Evolutionary conservation across 1,140 invertebrate genomes (phyloP).

Genomic region (Ectropis grisescens): DNA sequence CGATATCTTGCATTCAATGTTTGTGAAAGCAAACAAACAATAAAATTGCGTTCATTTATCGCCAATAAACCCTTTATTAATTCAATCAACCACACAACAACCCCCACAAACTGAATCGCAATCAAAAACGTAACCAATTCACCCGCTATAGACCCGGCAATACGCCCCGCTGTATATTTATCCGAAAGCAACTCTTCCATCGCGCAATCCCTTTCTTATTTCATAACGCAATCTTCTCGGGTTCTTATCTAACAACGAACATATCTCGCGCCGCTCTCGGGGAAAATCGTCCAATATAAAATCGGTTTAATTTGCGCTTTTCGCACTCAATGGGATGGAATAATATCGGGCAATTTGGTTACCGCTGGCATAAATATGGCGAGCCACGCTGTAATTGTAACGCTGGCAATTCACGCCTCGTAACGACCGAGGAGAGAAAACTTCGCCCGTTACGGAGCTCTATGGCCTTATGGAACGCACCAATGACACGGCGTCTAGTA

Average conservation of each 20-base stretch:
- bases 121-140: conserved; percentile 22
- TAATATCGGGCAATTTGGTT: conserved; percentile 70
- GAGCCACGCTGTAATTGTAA: conserved; percentile 65
- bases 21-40: no score
- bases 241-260: conserved; percentile 63
- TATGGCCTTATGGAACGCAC: conserved; percentile 20
- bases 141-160: conserved; percentile 12
- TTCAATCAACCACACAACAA: no score
- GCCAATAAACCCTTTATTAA: no score
- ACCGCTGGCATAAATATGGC: conserved; percentile 68
- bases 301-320: conserved; percentile 70
- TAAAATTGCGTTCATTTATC: no score
- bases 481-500: background rate
- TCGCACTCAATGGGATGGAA: conserved; percentile 70
- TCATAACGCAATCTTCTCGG: conserved; percentile 65
- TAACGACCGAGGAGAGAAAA: conserved; percentile 61
- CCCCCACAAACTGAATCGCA: conserved; percentile 17
- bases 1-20: no score
- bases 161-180: conserved; percentile 38
- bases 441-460: conserved; percentile 49
- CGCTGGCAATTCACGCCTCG: conserved; percentile 62
- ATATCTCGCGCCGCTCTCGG: conserved; percentile 61
- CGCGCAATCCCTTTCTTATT: conserved; percentile 67
- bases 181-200: conserved; percentile 51
- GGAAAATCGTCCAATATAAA: conserved; percentile 70